Evolutionary conservation across 2,113 vertebrate genomes (phyloP).

Genomic region (Cheilinus undulatus): DNA sequence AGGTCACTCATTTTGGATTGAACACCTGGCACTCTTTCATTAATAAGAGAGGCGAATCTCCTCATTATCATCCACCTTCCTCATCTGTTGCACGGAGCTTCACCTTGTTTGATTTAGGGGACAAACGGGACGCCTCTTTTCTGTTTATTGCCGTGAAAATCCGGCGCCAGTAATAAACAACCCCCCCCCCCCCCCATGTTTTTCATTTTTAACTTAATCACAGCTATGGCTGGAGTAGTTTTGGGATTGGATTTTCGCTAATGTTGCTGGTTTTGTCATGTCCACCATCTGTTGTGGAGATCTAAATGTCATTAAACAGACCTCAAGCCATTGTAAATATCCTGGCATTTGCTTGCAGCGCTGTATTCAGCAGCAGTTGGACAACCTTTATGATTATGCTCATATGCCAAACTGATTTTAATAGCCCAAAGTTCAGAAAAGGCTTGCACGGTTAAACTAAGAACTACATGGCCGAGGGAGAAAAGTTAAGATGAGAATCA

Average conservation of each 20-base stretch:
- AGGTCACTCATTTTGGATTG: constrained; percentile 32
- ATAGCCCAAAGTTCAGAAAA: constrained; percentile 9
- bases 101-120: neutral
- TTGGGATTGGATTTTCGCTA: constrained; percentile 30
- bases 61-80: neutral
- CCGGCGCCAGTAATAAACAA: neutral
- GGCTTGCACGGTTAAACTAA: constrained; percentile 7
- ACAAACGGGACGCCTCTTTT: neutral
- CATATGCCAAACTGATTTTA: neutral
- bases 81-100: neutral
- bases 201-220: constrained; percentile 15
- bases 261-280: constrained; percentile 18
- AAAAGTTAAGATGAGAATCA: constrained; percentile 5
- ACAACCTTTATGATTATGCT: constrained; percentile 15
- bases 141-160: neutral
- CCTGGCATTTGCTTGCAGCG: constrained; percentile 19
- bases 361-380: constrained; percentile 12
- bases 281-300: constrained; percentile 52
- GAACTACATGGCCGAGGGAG: neutral
- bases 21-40: neutral
- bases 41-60: neutral
- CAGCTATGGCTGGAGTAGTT: neutral
- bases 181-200: neutral
- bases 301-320: constrained; percentile 57
- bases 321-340: constrained; percentile 34